Evolutionary conservation across 1,140 invertebrate species (phyloP).

Genomic region (Antheraea mylitta): DNA sequence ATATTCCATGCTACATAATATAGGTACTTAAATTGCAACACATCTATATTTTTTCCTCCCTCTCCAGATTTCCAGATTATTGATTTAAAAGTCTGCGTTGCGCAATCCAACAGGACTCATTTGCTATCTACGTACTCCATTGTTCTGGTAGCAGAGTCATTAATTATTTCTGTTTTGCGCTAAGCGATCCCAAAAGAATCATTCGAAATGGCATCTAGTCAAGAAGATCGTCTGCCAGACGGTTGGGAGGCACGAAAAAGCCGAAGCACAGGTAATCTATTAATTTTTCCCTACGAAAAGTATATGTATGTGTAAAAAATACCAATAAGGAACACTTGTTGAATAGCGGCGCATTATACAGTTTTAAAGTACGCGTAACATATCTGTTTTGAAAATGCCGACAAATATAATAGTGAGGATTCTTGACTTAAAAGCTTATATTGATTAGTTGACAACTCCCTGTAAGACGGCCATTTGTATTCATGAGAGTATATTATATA

Average conservation of each 20-base stretch:
- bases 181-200: not conserved
- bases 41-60: not conserved
- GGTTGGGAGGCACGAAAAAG: constrained; percentile 95
- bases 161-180: not conserved
- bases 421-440: too few relatives aligned
- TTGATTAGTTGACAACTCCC: too few relatives aligned
- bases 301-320: too few relatives aligned
- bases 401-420: too few relatives aligned
- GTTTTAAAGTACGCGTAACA: too few relatives aligned
- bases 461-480: too few relatives aligned
- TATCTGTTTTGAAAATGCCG: too few relatives aligned
- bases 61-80: not conserved
- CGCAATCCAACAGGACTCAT: not conserved
- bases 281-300: too few relatives aligned
- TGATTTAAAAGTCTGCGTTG: not conserved
- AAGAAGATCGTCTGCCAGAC: constrained; percentile 80
- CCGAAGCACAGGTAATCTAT: constrained; percentile 87
- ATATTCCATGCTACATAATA: not conserved
- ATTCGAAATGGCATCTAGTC: constrained; percentile 27
- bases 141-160: not conserved
- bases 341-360: too few relatives aligned
- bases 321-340: too few relatives aligned
- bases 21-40: not conserved
- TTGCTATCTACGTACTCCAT: not conserved
- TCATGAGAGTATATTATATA: too few relatives aligned